Evolutionary conservation across 2,888 invertebrate species (phyloP).

Genomic region (Sarcophaga carnaria): DNA sequence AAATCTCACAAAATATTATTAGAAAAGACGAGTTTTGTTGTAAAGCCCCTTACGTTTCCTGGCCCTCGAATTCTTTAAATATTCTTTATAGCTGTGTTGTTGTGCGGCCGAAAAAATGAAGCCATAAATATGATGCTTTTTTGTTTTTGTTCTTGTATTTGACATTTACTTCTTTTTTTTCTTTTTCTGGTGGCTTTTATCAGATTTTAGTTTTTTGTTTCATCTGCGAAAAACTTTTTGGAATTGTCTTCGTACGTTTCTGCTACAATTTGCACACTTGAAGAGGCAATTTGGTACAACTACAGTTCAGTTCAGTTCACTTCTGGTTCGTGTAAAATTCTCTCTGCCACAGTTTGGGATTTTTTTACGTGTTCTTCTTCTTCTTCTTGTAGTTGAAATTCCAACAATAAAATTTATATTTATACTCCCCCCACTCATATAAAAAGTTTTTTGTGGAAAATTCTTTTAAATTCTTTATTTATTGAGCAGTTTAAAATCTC

Average conservation of each 20-base stretch:
- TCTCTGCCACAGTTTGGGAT: neutral
- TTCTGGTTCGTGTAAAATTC: neutral
- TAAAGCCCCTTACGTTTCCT: no score
- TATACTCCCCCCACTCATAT: neutral
- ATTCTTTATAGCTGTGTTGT: no score
- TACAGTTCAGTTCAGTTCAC: neutral
- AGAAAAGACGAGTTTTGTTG: no score
- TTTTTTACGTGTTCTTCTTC: neutral
- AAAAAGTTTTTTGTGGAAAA: neutral
- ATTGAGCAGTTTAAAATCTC: neutral
- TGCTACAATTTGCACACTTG: slow-evolving; percentile 31
- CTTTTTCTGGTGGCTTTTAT: neutral
- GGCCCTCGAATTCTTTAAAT: no score
- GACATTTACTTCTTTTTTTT: neutral
- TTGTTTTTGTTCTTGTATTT: neutral
- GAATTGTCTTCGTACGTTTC: neutral
- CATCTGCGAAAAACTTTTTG: neutral
- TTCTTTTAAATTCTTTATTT: neutral
- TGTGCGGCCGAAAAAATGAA: no score
- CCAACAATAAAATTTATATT: neutral
- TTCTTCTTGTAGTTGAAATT: neutral
- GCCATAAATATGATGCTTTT: neutral
- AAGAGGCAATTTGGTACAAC: slow-evolving; percentile 19
- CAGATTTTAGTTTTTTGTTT: neutral
- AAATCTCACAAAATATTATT: no score